phyloP scores from a whole-genome alignment of 2,888 invertebrate species.

The Pandemis heparana region DNA sequence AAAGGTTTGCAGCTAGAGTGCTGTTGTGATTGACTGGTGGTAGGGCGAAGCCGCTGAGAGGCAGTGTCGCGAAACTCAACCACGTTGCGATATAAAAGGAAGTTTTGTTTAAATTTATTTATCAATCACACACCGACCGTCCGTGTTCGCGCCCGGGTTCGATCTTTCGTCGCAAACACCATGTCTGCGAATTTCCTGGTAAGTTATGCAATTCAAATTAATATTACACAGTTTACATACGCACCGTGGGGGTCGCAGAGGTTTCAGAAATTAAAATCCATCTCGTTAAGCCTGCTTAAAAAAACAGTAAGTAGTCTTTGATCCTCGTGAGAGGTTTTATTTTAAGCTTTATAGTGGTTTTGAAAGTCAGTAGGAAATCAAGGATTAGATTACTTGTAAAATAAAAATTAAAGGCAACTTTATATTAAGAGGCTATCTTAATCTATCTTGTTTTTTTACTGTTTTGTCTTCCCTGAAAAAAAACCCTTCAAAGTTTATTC shows the following conservation, averaged over 20 bases:
- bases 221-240: conserved; percentile 14
- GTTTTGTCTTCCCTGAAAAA: background rate
- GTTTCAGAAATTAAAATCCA: background rate
- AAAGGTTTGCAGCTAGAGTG: conserved; percentile 49
- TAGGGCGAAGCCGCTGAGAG: conserved; percentile 66
- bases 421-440: background rate
- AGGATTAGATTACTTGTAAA: background rate
- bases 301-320: background rate
- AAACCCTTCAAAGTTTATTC: background rate
- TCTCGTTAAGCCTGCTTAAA: background rate
- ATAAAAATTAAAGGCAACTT: background rate
- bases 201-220: conserved; percentile 58
- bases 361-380: background rate
- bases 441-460: background rate
- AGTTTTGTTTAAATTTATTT: conserved; percentile 83
- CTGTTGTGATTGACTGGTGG: conserved; percentile 49
- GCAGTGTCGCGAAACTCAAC: conserved; percentile 83
- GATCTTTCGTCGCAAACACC: conserved; percentile 56
- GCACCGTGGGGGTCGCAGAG: background rate
- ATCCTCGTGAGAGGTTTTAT: background rate
- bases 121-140: conserved; percentile 79
- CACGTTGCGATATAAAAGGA: conserved; percentile 85
- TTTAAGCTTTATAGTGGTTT: background rate
- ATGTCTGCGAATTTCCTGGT: conserved; percentile 84
- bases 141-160: conserved; percentile 71